Evolutionary conservation across 2,113 vertebrate genomes (phyloP).

Genomic region (Gnathonemus longibarbis): DNA sequence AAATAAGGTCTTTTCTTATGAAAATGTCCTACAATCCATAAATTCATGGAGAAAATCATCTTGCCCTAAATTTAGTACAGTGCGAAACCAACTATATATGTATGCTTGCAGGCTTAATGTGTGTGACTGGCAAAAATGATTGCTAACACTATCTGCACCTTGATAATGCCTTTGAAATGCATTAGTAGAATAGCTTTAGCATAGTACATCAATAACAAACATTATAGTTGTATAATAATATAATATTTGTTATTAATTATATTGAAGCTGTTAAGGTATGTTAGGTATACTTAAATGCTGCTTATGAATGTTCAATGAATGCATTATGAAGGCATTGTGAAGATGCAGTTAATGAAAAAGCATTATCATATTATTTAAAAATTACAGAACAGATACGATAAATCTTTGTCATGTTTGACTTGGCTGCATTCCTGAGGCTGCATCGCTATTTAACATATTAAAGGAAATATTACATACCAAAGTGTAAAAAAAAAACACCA

Average conservation of each 20-base stretch:
- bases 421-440: background rate
- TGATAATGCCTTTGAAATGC: background rate
- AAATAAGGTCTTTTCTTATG: background rate
- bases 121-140: background rate
- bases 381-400: background rate
- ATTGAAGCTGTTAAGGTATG: background rate
- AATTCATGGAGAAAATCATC: background rate
- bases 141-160: background rate
- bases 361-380: background rate
- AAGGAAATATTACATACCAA: background rate
- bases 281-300: background rate
- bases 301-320: background rate
- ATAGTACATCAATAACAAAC: background rate
- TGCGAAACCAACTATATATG: background rate
- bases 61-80: background rate
- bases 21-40: background rate
- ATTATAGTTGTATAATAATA: background rate
- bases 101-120: background rate
- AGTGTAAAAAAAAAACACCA: background rate
- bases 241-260: background rate
- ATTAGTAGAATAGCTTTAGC: background rate
- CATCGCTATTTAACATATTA: background rate
- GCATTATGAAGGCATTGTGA: background rate
- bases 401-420: background rate
- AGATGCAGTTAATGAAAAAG: background rate